phyloP scores from a whole-genome alignment of 2,797 vertebrate species.

The Pangasius mekongensis region DNA sequence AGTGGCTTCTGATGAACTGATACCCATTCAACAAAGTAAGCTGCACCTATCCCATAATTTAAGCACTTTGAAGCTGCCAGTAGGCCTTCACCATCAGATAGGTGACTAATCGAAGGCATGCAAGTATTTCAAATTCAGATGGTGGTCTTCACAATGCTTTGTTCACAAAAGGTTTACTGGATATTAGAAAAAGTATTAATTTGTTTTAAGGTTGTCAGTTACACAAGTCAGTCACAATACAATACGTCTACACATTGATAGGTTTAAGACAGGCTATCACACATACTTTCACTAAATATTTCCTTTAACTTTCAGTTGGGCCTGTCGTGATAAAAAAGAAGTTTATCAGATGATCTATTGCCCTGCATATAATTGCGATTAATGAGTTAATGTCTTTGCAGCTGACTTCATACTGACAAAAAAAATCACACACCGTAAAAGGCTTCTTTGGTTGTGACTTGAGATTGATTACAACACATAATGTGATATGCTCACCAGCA shows the following conservation, averaged over 20 bases:
- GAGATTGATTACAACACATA: neutral
- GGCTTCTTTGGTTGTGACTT: neutral
- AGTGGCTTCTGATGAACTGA: conserved; percentile 79
- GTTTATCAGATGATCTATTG: neutral
- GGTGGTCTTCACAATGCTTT: neutral
- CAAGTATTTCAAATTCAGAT: neutral
- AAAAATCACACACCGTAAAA: neutral
- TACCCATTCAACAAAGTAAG: conserved; percentile 82
- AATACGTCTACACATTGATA: neutral
- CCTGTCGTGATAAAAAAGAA: neutral
- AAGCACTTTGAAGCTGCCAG: conserved; percentile 8
- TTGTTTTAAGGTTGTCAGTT: neutral
- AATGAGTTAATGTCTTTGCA: neutral
- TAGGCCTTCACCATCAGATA: conserved; percentile 6
- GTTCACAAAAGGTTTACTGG: too few species aligned
- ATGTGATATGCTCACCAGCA: neutral
- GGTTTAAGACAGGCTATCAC: neutral
- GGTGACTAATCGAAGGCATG: neutral
- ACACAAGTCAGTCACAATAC: neutral
- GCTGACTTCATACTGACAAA: neutral
- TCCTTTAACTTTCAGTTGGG: neutral
- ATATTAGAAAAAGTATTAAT: neutral
- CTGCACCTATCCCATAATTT: neutral
- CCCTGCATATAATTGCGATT: neutral
- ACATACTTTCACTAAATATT: neutral